Conservation (phyloP, 2,797 vertebrate species). For the Rallus crepitans region DNA sequence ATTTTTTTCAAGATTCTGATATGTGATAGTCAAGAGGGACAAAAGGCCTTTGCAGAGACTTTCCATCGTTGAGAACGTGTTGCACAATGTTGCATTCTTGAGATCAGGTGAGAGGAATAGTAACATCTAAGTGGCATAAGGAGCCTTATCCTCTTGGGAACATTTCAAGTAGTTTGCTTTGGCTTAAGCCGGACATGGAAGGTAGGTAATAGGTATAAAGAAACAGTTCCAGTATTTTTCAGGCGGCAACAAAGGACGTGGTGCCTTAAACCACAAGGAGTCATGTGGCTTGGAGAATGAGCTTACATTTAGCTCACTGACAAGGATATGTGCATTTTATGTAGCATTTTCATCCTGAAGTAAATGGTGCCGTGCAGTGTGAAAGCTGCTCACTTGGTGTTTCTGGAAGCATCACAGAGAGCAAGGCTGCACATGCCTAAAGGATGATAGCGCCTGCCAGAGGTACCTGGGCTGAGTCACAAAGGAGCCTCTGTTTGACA, state of each 20-base stretch:
- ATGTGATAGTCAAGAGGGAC: background rate
- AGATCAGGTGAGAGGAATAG: background rate
- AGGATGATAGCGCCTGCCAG: background rate
- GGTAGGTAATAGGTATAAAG: background rate
- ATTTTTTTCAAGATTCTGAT: background rate
- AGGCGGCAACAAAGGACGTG: background rate
- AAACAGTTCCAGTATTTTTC: background rate
- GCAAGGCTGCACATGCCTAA: background rate
- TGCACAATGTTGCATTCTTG: background rate
- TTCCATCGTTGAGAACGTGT: background rate
- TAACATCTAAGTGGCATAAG: background rate
- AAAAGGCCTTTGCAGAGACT: background rate
- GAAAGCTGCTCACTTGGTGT: background rate
- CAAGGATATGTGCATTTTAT: background rate
- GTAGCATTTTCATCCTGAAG: background rate
- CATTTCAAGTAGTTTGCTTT: background rate
- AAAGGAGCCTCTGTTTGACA: fast-evolving
- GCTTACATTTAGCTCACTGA: background rate
- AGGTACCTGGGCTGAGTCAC: background rate
- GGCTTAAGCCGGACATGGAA: background rate
- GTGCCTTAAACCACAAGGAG: background rate
- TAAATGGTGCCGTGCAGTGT: background rate
- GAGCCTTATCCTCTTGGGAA: background rate
- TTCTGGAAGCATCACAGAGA: background rate
- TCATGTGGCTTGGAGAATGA: background rate